A percentile compares a stretch with the other conserved stretches of the same genome.
phyloP scores from a whole-genome alignment of 2,888 invertebrate genomes.

The Hymenopus coronatus region DNA sequence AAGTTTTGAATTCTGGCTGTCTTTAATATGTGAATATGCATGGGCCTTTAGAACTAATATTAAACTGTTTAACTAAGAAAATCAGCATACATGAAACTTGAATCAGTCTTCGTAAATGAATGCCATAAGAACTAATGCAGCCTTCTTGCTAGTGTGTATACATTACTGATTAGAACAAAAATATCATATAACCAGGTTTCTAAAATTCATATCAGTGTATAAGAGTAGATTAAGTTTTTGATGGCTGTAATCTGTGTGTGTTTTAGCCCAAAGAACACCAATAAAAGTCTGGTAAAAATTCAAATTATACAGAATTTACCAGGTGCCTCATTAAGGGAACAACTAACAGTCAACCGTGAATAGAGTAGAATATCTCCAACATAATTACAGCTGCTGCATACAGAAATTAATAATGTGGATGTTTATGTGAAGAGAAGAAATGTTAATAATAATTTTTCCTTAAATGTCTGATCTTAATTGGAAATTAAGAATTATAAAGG shows the following conservation, averaged over 20 bases:
- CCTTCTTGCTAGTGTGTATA: too few species aligned
- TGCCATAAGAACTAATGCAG: too few species aligned
- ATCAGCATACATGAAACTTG: too few species aligned
- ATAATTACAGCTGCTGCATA: background rate
- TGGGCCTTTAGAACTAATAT: too few species aligned
- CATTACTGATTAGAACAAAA: background rate
- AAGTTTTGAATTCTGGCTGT: too few species aligned
- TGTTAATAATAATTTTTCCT: background rate
- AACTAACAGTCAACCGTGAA: background rate
- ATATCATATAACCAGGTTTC: background rate
- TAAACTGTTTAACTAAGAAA: too few species aligned
- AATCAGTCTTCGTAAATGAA: too few species aligned
- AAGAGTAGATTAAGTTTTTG: background rate
- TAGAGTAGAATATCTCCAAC: background rate
- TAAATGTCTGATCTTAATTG: background rate
- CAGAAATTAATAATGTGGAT: background rate
- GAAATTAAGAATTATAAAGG: background rate
- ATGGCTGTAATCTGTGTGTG: background rate
- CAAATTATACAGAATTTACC: background rate
- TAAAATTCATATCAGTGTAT: background rate
- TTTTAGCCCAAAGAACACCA: background rate
- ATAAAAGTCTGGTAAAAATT: background rate
- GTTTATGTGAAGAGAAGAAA: background rate
- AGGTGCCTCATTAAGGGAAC: background rate
- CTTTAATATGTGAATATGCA: too few species aligned